phyloP scores from a whole-genome alignment of 2,888 invertebrate species.

The Parnassius glacialis region DNA sequence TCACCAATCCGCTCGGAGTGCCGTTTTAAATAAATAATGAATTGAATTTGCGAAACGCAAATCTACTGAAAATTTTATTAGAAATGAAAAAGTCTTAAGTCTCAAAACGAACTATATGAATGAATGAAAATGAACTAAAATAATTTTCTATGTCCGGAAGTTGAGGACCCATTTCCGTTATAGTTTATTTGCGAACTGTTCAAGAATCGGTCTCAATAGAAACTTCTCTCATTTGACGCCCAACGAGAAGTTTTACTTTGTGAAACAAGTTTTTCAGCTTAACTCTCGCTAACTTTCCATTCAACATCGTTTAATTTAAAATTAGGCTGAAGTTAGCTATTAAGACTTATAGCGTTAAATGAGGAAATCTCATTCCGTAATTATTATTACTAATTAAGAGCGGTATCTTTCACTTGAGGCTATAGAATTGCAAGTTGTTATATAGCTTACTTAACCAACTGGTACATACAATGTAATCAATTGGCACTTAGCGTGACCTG shows the following conservation, averaged over 20 bases:
- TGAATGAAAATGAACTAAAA: background rate
- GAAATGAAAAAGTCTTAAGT: background rate
- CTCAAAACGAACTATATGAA: too few species aligned
- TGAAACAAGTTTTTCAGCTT: conserved; percentile 47
- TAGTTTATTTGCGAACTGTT: conserved; percentile 28
- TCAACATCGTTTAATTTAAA: conserved; percentile 39
- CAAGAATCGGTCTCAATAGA: conserved; percentile 34
- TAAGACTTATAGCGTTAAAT: conserved; percentile 6
- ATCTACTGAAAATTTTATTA: background rate
- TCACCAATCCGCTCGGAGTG: conserved; percentile 5
- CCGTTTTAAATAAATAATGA: conserved; percentile 11
- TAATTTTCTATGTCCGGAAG: background rate
- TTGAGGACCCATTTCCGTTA: conserved; percentile 21
- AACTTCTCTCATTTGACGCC: conserved; percentile 49
- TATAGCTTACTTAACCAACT: conserved; percentile 5
- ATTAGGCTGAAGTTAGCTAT: conserved; percentile 34
- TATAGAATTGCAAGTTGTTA: background rate
- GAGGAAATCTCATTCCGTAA: conserved; percentile 2
- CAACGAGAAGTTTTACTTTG: conserved; percentile 41
- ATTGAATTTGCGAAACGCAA: background rate
- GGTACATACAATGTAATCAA: conserved; percentile 15
- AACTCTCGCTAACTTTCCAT: conserved; percentile 38
- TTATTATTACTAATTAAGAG: conserved; percentile 2
- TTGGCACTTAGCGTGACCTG: conserved; percentile 20
- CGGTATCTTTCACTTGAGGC: background rate